These are phyloP conservation scores for Sthenelais limicola DNA, from an alignment of 2,888 invertebrate species.

Conservation along the genomic window DNA sequence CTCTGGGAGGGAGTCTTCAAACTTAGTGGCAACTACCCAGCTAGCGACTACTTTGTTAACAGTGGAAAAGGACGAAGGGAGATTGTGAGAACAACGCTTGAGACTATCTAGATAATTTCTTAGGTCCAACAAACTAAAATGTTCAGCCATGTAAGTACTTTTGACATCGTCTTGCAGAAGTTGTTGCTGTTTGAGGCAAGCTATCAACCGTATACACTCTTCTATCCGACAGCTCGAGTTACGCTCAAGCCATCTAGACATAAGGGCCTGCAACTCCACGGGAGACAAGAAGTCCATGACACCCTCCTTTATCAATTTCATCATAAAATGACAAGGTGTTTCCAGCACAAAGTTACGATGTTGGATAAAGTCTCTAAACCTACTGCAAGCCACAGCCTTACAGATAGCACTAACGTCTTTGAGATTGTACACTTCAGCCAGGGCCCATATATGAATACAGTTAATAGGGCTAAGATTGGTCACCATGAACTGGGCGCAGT, in stretches of 20 bases:
- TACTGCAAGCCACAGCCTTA: slow-evolving; percentile 7
- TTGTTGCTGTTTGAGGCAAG: slow-evolving; percentile 15
- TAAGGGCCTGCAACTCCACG: background rate
- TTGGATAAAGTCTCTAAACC: slow-evolving; percentile 20
- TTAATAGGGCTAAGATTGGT: slow-evolving; percentile 27
- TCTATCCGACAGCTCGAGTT: background rate
- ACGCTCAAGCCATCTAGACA: slow-evolving; percentile 10
- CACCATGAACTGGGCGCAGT: slow-evolving; percentile 20
- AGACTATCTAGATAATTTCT: background rate
- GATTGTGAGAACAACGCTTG: too few species aligned
- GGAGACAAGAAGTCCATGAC: slow-evolving; percentile 20
- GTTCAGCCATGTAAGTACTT: background rate
- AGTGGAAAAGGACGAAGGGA: background rate
- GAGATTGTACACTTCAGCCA: slow-evolving; percentile 17
- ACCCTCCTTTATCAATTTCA: slow-evolving; percentile 10
- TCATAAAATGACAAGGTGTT: background rate
- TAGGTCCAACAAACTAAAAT: background rate
- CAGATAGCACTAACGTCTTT: slow-evolving; percentile 1
- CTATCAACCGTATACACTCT: background rate
- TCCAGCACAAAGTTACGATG: slow-evolving; percentile 6
- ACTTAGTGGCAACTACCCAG: slow-evolving; percentile 13
- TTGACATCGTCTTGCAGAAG: background rate
- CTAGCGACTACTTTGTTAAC: slow-evolving; percentile 11
- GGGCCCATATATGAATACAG: slow-evolving; percentile 16
- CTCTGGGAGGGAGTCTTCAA: slow-evolving; percentile 13